Evolutionary conservation across 2,113 vertebrate species (phyloP), one percentile per base, ranked within the genome.

Genomic region (Rhinolophus sinicus): DNA sequence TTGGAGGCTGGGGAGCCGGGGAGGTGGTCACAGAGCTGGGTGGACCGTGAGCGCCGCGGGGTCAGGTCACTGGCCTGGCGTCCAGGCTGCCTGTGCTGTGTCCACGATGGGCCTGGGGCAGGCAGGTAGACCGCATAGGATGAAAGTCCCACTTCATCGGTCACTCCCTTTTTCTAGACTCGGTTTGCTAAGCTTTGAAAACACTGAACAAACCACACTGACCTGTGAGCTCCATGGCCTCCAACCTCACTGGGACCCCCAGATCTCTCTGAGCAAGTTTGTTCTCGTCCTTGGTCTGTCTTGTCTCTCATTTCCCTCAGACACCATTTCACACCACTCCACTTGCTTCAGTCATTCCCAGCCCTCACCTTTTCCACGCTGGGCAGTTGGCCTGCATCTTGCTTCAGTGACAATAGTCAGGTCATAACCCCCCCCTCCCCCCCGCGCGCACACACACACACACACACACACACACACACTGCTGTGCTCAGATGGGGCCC

Each of bases 1-100:
- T 26, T 3, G 15, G 84, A 50, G 47, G 62, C 18, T 0, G 0
- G 38, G 3, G n/a, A 11, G 18, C n/a, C 4, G 28, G 10, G 10
- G 11, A 0, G 6, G 30, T 5, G 33, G 62, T 80, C 6, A 24
- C 52, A 80, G 7, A 13, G 14, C 38, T 30, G 14, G 16, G 50
- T 15, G 56, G 16, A 3, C 54, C 33, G 0, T 15, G 30, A 22
- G 50, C 6, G 1, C 72, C 1, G 7, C 24, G 69, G 58, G 40
- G 4, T 78, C 64, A 26, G 88, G 47, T 38, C 47, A 21, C 38
- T n/a, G 22, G 60, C 60, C 62, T 44, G 12, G 28, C 6, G 76
- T 35, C 52, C 75, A 3, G 28, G 65, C 19, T 0, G 6, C 22
- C 86, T 4, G 21, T 44, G 60, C 38, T 7, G 30, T 58, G 19